Evolutionary conservation across 2,888 invertebrate genomes (phyloP), one percentile per base, ranked within the genome.

Genomic region (Drosophila stalkeri): DNA sequence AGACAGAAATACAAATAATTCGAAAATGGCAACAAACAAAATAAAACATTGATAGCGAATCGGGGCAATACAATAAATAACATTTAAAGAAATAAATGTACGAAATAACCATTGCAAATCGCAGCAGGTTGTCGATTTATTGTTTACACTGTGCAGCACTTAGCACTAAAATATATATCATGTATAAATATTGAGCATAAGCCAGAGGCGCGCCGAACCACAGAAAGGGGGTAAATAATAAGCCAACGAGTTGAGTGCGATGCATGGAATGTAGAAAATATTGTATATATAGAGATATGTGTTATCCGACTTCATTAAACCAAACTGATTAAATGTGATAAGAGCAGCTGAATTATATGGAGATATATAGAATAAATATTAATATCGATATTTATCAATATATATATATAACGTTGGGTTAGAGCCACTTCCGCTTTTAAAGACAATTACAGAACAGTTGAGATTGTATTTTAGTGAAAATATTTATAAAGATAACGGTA

Each of bases 41-140:
- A 16, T 16, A 27, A 37, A 54, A 39, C 66, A 62, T 70, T 80
- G 72, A 81, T 73, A 70, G 47, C 67, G 46, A 64, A 77, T 70
- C 73, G 49, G 43, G 35, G 35, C 68, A 57, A 68, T 56, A 65
- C 67, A 74, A 68, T 73, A 69, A 77, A 71, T 77, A 80, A 64
- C 81, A 80, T 78, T 81, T 80, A 74, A 71, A 70, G 67, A 70
- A 70, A 79, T 80, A 80, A 72, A 49, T 56, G 49, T 51, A 60
- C 41, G n/a, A 59, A 71, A 81, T 63, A 77, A 76, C 23, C 74
- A 65, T 77, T 63, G 56, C 70, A 39, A 81, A 80, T 81, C 74
- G 59, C 81, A 74, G 65, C 79, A 71, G 65, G 79, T 74, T 63
- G 72, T 41, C 77, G 65, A 43, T 47, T 55, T 64, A 66, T 67